Conservation (phyloP, 2,113 vertebrate genomes). For the Raphicerus campestris region DNA sequence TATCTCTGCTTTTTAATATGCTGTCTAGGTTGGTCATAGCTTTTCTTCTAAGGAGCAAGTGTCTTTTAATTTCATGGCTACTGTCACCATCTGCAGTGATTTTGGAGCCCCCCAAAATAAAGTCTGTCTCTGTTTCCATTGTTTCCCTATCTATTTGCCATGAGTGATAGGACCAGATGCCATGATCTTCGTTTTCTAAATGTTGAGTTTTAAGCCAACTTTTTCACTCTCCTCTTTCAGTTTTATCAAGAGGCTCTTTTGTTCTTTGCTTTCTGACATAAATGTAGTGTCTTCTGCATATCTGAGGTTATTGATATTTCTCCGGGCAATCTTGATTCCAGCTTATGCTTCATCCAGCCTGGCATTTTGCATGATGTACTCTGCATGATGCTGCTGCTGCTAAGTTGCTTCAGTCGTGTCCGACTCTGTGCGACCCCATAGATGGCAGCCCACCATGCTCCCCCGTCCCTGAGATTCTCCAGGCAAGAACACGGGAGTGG, state of each 20-base stretch:
- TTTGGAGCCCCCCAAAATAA: neutral
- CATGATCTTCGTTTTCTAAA: neutral
- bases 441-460: too few relatives aligned
- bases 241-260: neutral
- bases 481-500: too few relatives aligned
- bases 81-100: neutral
- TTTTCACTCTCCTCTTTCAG: neutral
- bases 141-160: neutral
- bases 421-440: too few relatives aligned
- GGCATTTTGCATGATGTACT: neutral
- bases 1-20: neutral
- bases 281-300: neutral
- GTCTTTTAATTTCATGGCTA: neutral
- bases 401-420: too few relatives aligned
- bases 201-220: neutral
- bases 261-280: neutral
- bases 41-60: neutral
- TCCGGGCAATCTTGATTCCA: neutral
- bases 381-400: too few relatives aligned
- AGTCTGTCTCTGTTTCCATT: neutral
- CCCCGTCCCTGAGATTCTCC: too few relatives aligned
- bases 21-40: neutral
- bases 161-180: neutral
- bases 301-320: neutral
- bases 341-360: neutral